These are phyloP conservation scores for Sturmia bella DNA, from an alignment of 2,888 invertebrate genomes.

Conservation along the genomic window DNA sequence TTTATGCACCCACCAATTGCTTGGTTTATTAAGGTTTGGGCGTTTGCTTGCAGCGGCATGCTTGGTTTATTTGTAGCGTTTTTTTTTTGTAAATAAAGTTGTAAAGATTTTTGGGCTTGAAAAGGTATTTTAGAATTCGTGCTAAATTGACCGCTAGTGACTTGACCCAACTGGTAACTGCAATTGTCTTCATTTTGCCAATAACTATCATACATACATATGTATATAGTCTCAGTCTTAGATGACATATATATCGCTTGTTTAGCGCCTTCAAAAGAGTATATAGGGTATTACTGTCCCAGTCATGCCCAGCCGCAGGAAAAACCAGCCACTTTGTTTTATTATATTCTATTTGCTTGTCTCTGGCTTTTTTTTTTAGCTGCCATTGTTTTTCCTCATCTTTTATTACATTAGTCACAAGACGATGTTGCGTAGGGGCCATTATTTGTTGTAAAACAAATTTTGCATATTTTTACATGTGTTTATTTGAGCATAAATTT, in stretches of 20 bases:
- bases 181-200: too few relatives aligned
- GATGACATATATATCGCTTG: too few relatives aligned
- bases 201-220: too few relatives aligned
- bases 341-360: background rate
- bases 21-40: constrained; percentile 32
- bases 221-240: too few relatives aligned
- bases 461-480: constrained; percentile 59
- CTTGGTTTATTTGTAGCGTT: background rate
- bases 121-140: too few relatives aligned
- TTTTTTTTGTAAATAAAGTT: too few relatives aligned
- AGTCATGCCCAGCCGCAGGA: background rate
- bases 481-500: constrained; percentile 52
- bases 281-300: constrained; percentile 15
- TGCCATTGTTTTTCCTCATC: background rate
- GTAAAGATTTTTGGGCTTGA: too few relatives aligned
- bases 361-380: background rate
- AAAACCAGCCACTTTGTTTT: background rate
- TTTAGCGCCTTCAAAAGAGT: background rate
- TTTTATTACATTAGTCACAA: background rate
- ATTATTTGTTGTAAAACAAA: constrained; percentile 32
- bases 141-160: too few relatives aligned
- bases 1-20: constrained; percentile 18
- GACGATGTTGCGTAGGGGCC: constrained; percentile 50
- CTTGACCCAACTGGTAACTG: too few relatives aligned
- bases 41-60: constrained; percentile 16